These are phyloP conservation scores for Trypoxylon attenuatum DNA, from an alignment of 2,888 invertebrate genomes.

Conservation along the genomic window DNA sequence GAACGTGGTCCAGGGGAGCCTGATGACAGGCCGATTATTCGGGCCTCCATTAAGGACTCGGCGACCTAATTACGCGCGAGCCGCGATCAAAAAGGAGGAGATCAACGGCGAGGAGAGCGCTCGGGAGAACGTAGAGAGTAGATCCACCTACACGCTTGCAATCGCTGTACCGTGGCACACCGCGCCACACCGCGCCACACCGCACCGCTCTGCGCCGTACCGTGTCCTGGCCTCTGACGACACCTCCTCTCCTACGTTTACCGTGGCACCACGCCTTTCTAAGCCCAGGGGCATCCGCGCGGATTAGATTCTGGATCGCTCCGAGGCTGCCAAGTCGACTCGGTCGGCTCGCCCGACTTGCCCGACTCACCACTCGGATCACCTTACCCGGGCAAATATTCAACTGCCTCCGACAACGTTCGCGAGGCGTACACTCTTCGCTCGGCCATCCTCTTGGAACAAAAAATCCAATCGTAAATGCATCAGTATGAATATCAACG, in stretches of 20 bases:
- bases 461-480: too few relatives aligned
- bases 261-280: slow-evolving; percentile 67
- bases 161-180: background rate
- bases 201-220: too few relatives aligned
- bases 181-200: too few relatives aligned
- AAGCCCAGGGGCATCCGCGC: slow-evolving; percentile 69
- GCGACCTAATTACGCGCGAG: slow-evolving; percentile 36
- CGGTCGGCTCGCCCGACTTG: too few relatives aligned
- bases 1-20: background rate
- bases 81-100: background rate
- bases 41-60: slow-evolving; percentile 38
- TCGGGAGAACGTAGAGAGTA: slow-evolving; percentile 5
- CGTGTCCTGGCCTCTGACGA: slow-evolving; percentile 50
- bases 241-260: slow-evolving; percentile 51
- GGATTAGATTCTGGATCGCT: slow-evolving; percentile 60
- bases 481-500: too few relatives aligned
- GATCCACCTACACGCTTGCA: slow-evolving; percentile 43
- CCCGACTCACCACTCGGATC: too few relatives aligned
- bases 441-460: too few relatives aligned
- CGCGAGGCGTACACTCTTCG: too few relatives aligned
- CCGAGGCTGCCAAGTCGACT: too few relatives aligned
- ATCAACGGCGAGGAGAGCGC: slow-evolving; percentile 3
- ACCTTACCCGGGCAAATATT: slow-evolving; percentile 40
- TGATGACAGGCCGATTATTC: slow-evolving; percentile 41
- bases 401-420: too few relatives aligned